Base-by-base conservation (phyloP, 1,140 invertebrate species). In the Pollicipes pollicipes region DNA sequence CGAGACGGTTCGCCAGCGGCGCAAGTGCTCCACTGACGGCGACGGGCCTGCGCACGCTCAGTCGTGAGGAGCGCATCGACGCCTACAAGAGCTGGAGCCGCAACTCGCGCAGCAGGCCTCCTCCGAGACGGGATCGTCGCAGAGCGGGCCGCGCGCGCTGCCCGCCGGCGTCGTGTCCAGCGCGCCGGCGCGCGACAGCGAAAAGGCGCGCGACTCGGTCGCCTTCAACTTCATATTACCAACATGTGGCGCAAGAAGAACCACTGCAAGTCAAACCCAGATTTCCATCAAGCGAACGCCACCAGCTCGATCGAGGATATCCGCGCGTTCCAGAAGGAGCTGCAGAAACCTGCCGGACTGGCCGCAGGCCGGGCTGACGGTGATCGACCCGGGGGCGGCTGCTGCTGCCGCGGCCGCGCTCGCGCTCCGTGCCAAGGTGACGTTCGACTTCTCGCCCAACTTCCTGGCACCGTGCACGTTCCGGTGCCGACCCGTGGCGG, bases 301-400 rank as follows among this genome's bases (percentile, higher is more conserved):
- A 58, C 45, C 45, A 58, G 17, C 45, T 58, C 45, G 10, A 58
- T 58, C 45, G 80, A 82, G 69, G 82, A 83, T 70, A 83, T 84
- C 32, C 75, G 81, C 24, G 81, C 82, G 3, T 83, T 84, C 73
- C 83, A 84, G 75, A 78, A 81, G 69, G 81, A 83, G 70, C 76
- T 84, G 6, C 83, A 83, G 74, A 84, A n/a, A 84, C 73, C 75
- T 84, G 69, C 83, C 83, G 0, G 80, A 81, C 69, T 81, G 82
- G 72, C 74, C 78, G 35, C 74, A 74, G 63, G 73, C 71, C 26
- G 73, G 73, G 3, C 72, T 75, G 0, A 75, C 75, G 29, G 73
- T 76, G 24, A 76, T 28, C 76, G 77, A 6, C 72, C 75, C 10
- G n/a, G n/a, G 78, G 77, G 68, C 67, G 75, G 74, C 0, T 77